Base-by-base conservation (phyloP, 1,140 invertebrate genomes). In the Cyclargus thomasi region DNA sequence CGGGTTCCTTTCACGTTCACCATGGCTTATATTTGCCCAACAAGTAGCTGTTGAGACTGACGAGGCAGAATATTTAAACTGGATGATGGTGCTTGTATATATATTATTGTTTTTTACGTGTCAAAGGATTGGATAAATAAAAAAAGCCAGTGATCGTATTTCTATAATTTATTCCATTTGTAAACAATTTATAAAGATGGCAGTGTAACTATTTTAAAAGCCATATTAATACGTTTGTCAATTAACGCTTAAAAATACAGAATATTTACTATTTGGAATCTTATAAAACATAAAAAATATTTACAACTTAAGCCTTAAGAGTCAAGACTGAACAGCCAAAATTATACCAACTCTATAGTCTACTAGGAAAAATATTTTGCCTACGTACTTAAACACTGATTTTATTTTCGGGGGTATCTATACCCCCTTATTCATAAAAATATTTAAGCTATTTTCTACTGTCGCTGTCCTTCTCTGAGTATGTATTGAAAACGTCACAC, bases 331-430 rank as follows among this genome's bases (percentile, higher is more conserved):
- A 59, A 59, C 55, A 59, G 55, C 55, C 55, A 59, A 21, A 47
- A 59, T 20, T 21, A 18, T 22, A 59, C 20, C 10, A 59, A 59
- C 55, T 21, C 55, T 59, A 47, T 47, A 11, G 10, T 47, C 39
- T 47, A 59, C 23, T 65, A 53, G 59, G 35, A 53, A 53, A 57
- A 17, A 59, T 59, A 67, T 67, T 65, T 62, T 57, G 8, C 39
- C 14, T 47, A 47, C 11, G 11, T 14, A 16, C 39, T 16, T 47
- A 47, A 47, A 47, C 2, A 47, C 14, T 14, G 2, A 14, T 8
- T 8, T 47, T 47, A 16, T 47, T 8, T 8, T 47, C 8, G 39
- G 39, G 2, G 2, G 39, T 2, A n/a, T n/a, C n/a, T n/a, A n/a
- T n/a, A n/a, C n/a, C n/a, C n/a, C n/a, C n/a, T n/a, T n/a, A n/a